Evolutionary conservation across 2,113 vertebrate genomes (phyloP).

Genomic region (Sorex araneus): DNA sequence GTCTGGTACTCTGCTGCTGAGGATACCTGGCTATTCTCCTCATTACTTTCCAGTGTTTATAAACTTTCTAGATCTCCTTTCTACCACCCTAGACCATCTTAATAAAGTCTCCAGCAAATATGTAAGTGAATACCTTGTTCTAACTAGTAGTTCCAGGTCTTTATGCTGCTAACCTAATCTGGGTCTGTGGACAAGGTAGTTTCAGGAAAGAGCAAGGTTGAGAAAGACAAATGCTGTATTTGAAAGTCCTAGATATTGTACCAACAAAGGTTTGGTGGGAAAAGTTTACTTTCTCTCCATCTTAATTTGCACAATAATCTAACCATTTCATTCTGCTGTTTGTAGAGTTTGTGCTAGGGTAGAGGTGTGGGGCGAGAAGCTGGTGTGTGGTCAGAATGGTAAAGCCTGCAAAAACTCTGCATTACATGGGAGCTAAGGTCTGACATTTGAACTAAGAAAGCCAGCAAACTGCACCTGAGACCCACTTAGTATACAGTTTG

Average conservation of each 20-base stretch:
- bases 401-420: no score
- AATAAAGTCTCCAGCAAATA: background rate
- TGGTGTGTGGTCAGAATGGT: no score
- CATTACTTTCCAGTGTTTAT: background rate
- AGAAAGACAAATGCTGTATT: background rate
- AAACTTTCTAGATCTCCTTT: background rate
- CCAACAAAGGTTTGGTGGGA: background rate
- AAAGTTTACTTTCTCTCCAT: background rate
- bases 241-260: background rate
- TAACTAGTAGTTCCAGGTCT: background rate
- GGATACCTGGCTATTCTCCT: background rate
- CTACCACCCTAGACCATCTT: no score
- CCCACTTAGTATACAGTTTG: no score
- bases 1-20: background rate
- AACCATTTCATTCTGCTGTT: constrained; percentile 19
- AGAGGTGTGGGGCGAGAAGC: no score
- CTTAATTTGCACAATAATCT: constrained; percentile 20
- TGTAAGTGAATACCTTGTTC: background rate
- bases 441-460: no score
- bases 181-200: background rate
- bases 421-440: no score
- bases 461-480: no score
- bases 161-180: background rate
- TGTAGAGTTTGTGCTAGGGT: no score
- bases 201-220: background rate